Evolutionary conservation across 1,140 invertebrate genomes (phyloP).

Genomic region (Bombyx mandarina): DNA sequence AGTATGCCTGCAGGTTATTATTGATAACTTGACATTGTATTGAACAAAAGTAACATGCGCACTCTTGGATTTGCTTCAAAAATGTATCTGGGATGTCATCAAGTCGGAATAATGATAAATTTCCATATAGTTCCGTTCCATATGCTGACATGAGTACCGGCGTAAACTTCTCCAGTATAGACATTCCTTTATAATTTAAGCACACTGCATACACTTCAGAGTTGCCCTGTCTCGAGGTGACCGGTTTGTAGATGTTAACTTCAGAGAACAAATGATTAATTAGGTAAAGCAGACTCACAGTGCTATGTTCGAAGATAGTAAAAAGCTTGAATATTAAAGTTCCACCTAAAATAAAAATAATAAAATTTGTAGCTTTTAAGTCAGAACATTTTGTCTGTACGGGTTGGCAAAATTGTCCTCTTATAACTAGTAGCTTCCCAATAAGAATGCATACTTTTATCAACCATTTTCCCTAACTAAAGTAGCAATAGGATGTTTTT

Average conservation of each 20-base stretch:
- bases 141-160: conserved; percentile 67
- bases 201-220: conserved; percentile 94
- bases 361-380: neutral
- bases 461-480: no score
- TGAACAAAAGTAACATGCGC: conserved; percentile 75
- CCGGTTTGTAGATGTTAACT: conserved; percentile 88
- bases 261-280: conserved; percentile 81
- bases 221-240: conserved; percentile 93
- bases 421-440: no score
- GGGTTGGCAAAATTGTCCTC: no score
- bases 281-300: conserved; percentile 85
- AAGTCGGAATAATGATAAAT: conserved; percentile 74
- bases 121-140: conserved; percentile 53
- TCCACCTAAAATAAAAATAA: conserved; percentile 73
- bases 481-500: no score
- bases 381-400: no score
- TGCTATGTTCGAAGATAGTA: conserved; percentile 88
- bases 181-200: conserved; percentile 73
- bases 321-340: conserved; percentile 93
- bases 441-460: no score
- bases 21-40: conserved; percentile 76
- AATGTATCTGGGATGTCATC: conserved; percentile 77
- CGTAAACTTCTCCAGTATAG: conserved; percentile 59
- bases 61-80: conserved; percentile 77
- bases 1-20: conserved; percentile 75